phyloP scores from a whole-genome alignment of 2,888 invertebrate species.

The Cryptocephalus moraei region DNA sequence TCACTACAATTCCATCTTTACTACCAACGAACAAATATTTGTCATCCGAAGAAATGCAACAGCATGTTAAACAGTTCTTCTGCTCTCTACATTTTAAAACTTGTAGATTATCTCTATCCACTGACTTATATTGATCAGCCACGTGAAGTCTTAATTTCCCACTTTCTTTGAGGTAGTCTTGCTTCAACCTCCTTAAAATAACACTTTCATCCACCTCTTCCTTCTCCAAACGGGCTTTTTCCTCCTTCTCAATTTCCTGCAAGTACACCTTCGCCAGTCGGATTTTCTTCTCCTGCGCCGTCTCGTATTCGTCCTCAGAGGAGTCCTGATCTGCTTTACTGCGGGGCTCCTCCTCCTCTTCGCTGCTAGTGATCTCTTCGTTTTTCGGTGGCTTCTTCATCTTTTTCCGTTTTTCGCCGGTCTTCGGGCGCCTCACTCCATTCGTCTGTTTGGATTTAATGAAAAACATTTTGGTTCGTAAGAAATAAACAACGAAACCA shows the following conservation, averaged over 20 bases:
- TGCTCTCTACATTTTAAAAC: conserved; percentile 68
- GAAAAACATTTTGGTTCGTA: conserved; percentile 25
- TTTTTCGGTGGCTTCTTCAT: conserved; percentile 25
- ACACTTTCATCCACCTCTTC: conserved; percentile 55
- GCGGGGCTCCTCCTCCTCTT: conserved; percentile 44
- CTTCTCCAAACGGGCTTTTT: conserved; percentile 56
- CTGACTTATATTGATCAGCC: conserved; percentile 51
- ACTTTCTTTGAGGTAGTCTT: conserved; percentile 77
- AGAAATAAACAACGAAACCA: no score
- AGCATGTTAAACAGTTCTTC: conserved; percentile 65
- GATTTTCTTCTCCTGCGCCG: conserved; percentile 82
- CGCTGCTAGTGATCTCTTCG: conserved; percentile 56
- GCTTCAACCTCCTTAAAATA: conserved; percentile 66
- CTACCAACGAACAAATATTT: conserved; percentile 70
- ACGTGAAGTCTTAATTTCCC: conserved; percentile 68
- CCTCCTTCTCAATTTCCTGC: conserved; percentile 75
- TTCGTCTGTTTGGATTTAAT: conserved; percentile 27
- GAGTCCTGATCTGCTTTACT: conserved; percentile 39
- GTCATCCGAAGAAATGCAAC: conserved; percentile 67
- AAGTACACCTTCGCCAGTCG: conserved; percentile 84
- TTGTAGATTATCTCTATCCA: conserved; percentile 32
- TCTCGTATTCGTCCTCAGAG: conserved; percentile 61
- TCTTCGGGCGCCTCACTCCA: conserved; percentile 17
- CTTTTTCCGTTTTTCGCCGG: conserved; percentile 18
- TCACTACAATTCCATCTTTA: conserved; percentile 79